Evolutionary conservation across 2,888 invertebrate genomes (phyloP), one percentile per base, ranked within the genome.

Genomic region (Drosophila melanocephala): DNA sequence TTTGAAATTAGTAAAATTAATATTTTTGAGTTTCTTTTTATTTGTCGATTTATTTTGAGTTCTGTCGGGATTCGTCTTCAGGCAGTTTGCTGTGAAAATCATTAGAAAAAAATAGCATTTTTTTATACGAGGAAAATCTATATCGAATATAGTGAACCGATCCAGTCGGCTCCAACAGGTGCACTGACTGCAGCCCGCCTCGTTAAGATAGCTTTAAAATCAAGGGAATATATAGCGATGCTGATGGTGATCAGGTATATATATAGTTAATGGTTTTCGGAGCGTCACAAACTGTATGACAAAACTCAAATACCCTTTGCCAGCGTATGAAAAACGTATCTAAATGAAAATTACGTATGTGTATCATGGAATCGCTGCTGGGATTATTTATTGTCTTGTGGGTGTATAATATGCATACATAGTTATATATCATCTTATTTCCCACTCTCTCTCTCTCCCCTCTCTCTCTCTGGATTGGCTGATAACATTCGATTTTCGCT

Each of bases 311-410:
- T 16, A 51, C 51, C 12, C 19, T 3, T 1, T 5, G 28, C 51
- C 5, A 51, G 19, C 19, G 51, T 12, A 19, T 28, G 3, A 5
- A 19, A 51, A 51, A 19, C 5, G 28, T 51, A 51, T 28, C 28
- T 19, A 64, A 26, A 35, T 7, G 26, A 26, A 30, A 53, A 53
- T 53, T 66, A 53, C 52, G 66, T 66, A 35, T 66, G 22, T 42
- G 33, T 16, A 39, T 51, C 47, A 47, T 47, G 26, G 26, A 26
- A 14, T 42, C 16, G 28, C 39, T 22, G 14, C 28, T 33, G 28
- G 30, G 53, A 47, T 47, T 59, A 32, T 59, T 59, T 59, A 59
- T 59, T 19, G 12, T 59, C 12, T 26, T 26, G 32, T 26, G 47
- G 22, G 22, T 30, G 32, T 14, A n/a, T 14, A 37, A 19, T 16